These are phyloP conservation scores for Chironomus striatipennis DNA, from an alignment of 1,140 invertebrate genomes.

Conservation along the genomic window DNA sequence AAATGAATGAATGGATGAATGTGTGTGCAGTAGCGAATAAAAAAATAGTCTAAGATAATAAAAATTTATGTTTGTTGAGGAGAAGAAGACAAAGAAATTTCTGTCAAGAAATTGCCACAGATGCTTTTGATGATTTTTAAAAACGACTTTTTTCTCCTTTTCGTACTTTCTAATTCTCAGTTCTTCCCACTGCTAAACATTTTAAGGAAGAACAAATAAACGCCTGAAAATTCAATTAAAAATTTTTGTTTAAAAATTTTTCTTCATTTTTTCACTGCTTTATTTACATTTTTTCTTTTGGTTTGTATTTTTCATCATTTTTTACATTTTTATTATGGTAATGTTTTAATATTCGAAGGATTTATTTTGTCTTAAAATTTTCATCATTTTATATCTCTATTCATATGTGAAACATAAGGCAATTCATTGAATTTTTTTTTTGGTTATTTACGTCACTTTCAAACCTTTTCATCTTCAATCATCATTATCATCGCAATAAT, in stretches of 20 bases:
- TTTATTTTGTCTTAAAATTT: neutral
- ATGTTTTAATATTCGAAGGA: neutral
- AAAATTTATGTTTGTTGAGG: slow-evolving; percentile 5
- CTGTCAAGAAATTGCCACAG: neutral
- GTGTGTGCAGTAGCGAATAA: neutral
- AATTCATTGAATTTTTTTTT: slow-evolving; percentile 19
- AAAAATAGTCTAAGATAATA: slow-evolving; percentile 3
- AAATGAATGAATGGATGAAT: neutral
- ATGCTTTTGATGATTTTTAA: neutral
- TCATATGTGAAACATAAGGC: slow-evolving; percentile 20
- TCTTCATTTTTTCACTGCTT: neutral
- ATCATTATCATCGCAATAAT: too few species aligned
- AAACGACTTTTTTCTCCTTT: neutral
- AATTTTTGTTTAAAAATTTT: neutral
- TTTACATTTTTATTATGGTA: too few species aligned
- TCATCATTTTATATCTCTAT: neutral
- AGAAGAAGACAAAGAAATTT: neutral
- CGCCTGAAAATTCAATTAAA: neutral
- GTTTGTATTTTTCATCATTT: neutral
- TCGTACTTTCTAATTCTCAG: too few species aligned
- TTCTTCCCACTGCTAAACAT: too few species aligned
- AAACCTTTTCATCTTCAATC: neutral
- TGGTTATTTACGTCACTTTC: neutral
- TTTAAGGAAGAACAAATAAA: too few species aligned
- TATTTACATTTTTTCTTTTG: neutral